These are phyloP conservation scores for Drosophila auraria DNA, from an alignment of 1,140 invertebrate genomes.

Conservation along the genomic window DNA sequence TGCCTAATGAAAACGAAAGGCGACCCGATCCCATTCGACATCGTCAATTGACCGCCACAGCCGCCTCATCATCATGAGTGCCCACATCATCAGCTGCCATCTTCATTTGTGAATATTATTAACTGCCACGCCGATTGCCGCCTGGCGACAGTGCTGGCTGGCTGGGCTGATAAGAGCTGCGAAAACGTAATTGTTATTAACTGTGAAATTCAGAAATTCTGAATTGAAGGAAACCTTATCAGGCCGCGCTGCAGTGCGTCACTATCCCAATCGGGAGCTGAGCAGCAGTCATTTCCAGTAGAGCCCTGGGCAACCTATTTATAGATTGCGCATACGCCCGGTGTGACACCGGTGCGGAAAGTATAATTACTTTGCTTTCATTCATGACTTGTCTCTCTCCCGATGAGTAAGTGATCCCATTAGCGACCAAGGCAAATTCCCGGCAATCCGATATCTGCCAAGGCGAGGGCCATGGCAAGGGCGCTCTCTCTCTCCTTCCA, in stretches of 20 bases:
- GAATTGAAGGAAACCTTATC: constrained; percentile 51
- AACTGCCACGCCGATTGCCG: constrained; percentile 13
- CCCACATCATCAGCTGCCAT: background rate
- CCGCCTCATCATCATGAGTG: constrained; percentile 39
- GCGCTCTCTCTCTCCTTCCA: constrained; percentile 14
- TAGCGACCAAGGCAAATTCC: constrained; percentile 10
- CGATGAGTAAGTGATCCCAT: constrained; percentile 44
- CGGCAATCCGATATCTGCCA: constrained; percentile 22
- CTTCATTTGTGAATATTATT: constrained; percentile 7
- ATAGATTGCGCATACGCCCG: constrained; percentile 70
- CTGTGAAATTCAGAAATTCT: constrained; percentile 58
- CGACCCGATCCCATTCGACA: constrained; percentile 21
- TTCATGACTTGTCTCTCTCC: constrained; percentile 49
- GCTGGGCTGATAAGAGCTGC: constrained; percentile 52
- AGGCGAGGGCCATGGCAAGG: constrained; percentile 1
- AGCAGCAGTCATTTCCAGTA: constrained; percentile 26
- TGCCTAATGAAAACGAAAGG: constrained; percentile 70
- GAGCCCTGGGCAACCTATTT: constrained; percentile 52
- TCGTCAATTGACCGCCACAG: constrained; percentile 28
- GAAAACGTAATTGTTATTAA: constrained; percentile 69
- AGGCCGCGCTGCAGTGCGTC: constrained; percentile 47
- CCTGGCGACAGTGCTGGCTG: constrained; percentile 31
- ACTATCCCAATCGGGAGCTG: constrained; percentile 30
- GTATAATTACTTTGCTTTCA: constrained; percentile 66
- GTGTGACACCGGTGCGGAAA: constrained; percentile 28